Percentiles rank a stretch among this genome's conserved stretches.
These are phyloP conservation scores for Protonemura montana DNA, from an alignment of 2,888 invertebrate species.

Conservation along the genomic window DNA sequence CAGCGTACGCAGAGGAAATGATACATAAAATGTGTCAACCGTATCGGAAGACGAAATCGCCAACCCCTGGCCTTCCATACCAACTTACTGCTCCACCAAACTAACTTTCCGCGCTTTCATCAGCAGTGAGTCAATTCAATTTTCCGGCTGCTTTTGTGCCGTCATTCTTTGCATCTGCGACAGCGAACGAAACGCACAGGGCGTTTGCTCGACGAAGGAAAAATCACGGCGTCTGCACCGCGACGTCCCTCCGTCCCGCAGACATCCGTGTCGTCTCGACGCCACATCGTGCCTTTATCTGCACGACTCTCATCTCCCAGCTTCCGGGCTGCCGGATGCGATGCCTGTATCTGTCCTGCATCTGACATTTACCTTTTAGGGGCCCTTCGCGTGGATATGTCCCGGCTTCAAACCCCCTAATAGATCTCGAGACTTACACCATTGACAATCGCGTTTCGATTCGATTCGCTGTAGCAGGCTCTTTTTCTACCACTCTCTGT, in stretches of 20 bases:
- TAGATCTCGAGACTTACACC: background rate
- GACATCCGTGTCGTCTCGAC: background rate
- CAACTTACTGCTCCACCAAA: background rate
- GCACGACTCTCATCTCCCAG: background rate
- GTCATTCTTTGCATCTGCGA: constrained; percentile 19
- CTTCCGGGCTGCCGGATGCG: background rate
- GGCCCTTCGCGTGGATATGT: background rate
- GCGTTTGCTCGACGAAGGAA: background rate
- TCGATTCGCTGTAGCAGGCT: background rate
- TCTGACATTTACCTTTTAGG: background rate
- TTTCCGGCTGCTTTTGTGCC: background rate
- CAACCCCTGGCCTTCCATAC: background rate
- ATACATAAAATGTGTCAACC: background rate
- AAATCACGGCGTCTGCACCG: background rate
- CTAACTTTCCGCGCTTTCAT: constrained; percentile 9
- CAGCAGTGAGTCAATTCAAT: constrained; percentile 21
- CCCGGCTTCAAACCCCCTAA: background rate
- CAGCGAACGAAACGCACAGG: background rate
- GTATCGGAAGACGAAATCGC: background rate
- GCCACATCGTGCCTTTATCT: background rate
- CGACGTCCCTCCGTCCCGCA: background rate
- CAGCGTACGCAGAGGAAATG: background rate
- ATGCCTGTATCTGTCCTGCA: background rate
- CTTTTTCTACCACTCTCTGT: no score
- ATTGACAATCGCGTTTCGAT: background rate